phyloP scores from a whole-genome alignment of 2,113 vertebrate genomes.

The Notothenia rossii region DNA sequence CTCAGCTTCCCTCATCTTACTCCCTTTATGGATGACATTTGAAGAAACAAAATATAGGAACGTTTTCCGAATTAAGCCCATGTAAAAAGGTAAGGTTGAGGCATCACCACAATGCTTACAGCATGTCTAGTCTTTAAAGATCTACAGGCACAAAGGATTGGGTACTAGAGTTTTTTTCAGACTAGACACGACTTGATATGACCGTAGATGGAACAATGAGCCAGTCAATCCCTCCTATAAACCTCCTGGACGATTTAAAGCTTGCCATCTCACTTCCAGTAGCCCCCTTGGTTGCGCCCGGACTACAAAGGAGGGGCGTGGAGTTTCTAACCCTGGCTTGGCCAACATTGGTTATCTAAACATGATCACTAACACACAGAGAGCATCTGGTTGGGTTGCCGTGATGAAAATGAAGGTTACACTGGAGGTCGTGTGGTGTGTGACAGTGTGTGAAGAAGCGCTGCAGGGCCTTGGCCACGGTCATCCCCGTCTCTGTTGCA shows the following conservation, averaged over 20 bases:
- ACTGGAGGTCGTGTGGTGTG: slow-evolving; percentile 49
- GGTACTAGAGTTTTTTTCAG: slow-evolving; percentile 51
- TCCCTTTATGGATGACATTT: slow-evolving; percentile 47
- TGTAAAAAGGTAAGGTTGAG: slow-evolving; percentile 35
- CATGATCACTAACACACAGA: slow-evolving; percentile 38
- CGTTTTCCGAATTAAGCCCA: slow-evolving; percentile 38
- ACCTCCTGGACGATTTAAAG: slow-evolving; percentile 65
- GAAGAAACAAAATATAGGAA: slow-evolving; percentile 13
- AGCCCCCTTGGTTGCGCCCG: slow-evolving; percentile 35
- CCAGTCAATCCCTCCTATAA: slow-evolving; percentile 28
- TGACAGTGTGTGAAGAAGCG: slow-evolving; percentile 67
- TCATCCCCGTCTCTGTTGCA: slow-evolving; percentile 61
- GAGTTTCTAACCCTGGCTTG: slow-evolving; percentile 48
- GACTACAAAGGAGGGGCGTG: background rate
- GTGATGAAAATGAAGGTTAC: slow-evolving; percentile 56
- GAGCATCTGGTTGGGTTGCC: slow-evolving; percentile 36
- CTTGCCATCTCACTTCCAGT: slow-evolving; percentile 40
- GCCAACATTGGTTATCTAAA: slow-evolving; percentile 35
- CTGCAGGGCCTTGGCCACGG: slow-evolving; percentile 60
- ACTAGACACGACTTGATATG: slow-evolving; percentile 61
- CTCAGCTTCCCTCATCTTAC: slow-evolving; percentile 32
- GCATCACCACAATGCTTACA: slow-evolving; percentile 42
- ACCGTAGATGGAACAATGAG: slow-evolving; percentile 45
- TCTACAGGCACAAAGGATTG: slow-evolving; percentile 70
- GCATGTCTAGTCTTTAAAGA: slow-evolving; percentile 54